Evolutionary conservation across 2,888 invertebrate genomes (phyloP).

Genomic region (Tanaodytes sp.): DNA sequence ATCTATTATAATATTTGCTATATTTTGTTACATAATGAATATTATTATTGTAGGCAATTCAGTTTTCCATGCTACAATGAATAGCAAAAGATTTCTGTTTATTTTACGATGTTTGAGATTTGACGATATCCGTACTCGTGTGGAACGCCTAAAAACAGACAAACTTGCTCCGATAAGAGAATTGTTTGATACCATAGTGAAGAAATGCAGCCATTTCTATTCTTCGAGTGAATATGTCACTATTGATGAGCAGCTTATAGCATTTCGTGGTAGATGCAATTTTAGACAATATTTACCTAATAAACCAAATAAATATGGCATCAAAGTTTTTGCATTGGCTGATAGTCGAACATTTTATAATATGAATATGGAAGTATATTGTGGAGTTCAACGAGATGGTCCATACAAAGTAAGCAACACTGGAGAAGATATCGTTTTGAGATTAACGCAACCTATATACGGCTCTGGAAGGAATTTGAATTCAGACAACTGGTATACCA

Average conservation of each 20-base stretch:
- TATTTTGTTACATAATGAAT: not conserved
- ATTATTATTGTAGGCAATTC: not conserved
- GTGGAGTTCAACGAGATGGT: conserved; percentile 60
- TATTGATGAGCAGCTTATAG: conserved; percentile 36
- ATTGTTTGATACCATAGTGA: conserved; percentile 9
- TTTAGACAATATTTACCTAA: conserved; percentile 39
- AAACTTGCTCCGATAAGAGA: conserved; percentile 27
- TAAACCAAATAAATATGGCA: conserved; percentile 41
- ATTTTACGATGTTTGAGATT: conserved; percentile 26
- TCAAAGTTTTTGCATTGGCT: conserved; percentile 36
- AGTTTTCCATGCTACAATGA: conserved; percentile 17
- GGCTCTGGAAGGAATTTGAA: conserved; percentile 58
- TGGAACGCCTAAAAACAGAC: conserved; percentile 7
- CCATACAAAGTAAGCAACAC: conserved; percentile 59
- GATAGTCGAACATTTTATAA: conserved; percentile 37
- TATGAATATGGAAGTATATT: conserved; percentile 60
- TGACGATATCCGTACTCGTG: conserved; percentile 23
- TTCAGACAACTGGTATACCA: conserved; percentile 60
- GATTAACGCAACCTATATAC: conserved; percentile 51
- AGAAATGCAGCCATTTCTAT: conserved; percentile 8
- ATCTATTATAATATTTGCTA: not conserved
- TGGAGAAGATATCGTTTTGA: conserved; percentile 57
- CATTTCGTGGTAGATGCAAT: conserved; percentile 27
- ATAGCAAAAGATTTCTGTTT: conserved; percentile 14
- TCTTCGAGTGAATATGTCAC: conserved; percentile 29